Percentiles rank a stretch among this genome's conserved stretches.
Evolutionary conservation across 2,113 vertebrate species (phyloP).

Genomic region (Drymodes brunneopygia): DNA sequence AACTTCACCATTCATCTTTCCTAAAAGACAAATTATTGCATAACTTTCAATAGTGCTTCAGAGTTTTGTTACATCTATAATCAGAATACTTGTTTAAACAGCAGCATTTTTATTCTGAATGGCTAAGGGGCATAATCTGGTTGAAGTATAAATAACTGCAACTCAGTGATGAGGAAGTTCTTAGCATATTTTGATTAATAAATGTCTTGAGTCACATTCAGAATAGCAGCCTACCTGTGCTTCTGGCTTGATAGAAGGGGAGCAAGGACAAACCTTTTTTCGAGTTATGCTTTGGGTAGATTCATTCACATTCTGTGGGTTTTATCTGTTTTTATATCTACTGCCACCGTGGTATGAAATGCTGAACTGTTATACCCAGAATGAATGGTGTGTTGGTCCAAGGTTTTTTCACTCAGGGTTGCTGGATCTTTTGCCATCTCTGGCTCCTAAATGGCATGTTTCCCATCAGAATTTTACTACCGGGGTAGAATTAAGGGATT

Average conservation of each 20-base stretch:
- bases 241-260: background rate
- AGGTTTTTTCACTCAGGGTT: background rate
- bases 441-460: background rate
- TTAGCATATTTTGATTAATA: background rate
- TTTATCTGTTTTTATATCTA: background rate
- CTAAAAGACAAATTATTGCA: conserved; percentile 87
- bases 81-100: conserved; percentile 67
- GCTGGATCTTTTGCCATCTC: background rate
- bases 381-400: background rate
- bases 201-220: background rate
- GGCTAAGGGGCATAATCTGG: background rate
- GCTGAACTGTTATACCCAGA: background rate
- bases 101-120: conserved; percentile 48
- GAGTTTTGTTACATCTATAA: conserved; percentile 74
- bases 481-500: background rate
- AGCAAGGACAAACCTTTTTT: background rate
- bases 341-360: background rate
- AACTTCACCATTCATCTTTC: conserved; percentile 80
- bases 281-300: background rate
- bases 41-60: conserved; percentile 83
- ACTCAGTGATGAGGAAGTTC: background rate
- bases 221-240: background rate
- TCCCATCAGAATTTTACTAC: background rate
- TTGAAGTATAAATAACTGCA: conserved; percentile 43
- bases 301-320: background rate